Conservation (phyloP, 1,140 invertebrate genomes). For the Drosophila guanche region DNA sequence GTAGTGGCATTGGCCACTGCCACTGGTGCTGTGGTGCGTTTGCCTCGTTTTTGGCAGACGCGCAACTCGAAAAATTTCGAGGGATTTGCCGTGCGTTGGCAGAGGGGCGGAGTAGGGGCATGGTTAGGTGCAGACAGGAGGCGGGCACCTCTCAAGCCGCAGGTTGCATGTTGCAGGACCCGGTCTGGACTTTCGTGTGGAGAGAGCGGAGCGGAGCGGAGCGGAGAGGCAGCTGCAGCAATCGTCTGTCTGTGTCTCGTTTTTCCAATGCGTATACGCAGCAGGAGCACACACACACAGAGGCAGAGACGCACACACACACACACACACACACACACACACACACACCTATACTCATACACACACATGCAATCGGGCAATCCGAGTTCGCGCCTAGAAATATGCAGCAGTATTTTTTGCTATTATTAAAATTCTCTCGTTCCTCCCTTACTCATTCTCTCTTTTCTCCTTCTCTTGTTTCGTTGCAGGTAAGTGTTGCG, state of each 20-base stretch:
- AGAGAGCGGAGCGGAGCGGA: constrained; percentile 6
- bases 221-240: constrained; percentile 21
- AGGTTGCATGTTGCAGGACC: constrained; percentile 23
- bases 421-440: constrained; percentile 29
- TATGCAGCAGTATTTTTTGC: constrained; percentile 65
- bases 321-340: constrained; percentile 3
- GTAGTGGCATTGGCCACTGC: background rate
- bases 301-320: background rate
- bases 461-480: constrained; percentile 15
- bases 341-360: background rate
- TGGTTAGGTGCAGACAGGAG: background rate
- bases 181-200: constrained; percentile 36
- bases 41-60: constrained; percentile 57
- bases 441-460: background rate
- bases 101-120: background rate
- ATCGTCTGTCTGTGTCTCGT: constrained; percentile 27
- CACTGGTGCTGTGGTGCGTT: constrained; percentile 11
- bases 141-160: constrained; percentile 43
- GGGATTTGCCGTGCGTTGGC: constrained; percentile 21
- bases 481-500: constrained; percentile 46
- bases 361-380: constrained; percentile 32
- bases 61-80: constrained; percentile 50
- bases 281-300: constrained; percentile 12
- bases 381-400: constrained; percentile 46
- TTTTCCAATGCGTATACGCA: constrained; percentile 64